Evolutionary conservation across 53 echinoderm and acorn worm genomes (phyloP), one percentile per base, ranked within the genome.

Genomic region (Luidia sarsii): DNA sequence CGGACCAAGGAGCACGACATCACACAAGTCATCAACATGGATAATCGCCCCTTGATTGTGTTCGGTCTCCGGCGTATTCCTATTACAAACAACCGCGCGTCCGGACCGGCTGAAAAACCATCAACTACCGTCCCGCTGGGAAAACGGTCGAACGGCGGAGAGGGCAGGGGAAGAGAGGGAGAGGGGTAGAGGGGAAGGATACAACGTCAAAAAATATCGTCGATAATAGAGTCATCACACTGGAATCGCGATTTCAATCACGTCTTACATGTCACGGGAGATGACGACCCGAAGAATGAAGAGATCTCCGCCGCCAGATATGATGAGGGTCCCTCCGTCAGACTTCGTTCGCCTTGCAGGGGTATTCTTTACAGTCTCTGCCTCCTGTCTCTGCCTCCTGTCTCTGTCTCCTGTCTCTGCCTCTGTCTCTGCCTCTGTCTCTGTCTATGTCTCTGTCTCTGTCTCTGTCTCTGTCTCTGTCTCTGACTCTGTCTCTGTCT

Each of bases 1-100:
- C 59, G 77, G 77, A 10, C 4, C 74, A n/a, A n/a, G n/a, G n/a
- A n/a, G n/a, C n/a, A 41, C 41, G 6, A 6, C 9, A 36, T 11
- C 18, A 45, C 49, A 39, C n/a, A 77, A 77, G 62, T 77, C 77
- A 77, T 77, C 77, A 77, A 43, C 9, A 31, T 27, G 7, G 77
- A 60, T 77, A 61, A 77, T 61, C 62, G 48, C 31, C 45, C 16
- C 27, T 60, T 77, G 77, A 77, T 77, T 59, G 77, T 61, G 60
- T 45, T 14, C 19, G 36, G 45, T 77, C 48, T 61, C 77, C 2
- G 0, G 77, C 30, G 62, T 5, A 15, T 75, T 59, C 28, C 59
- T 46, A 57, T 39, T 59, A 43, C 75, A 75, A 75, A 75, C 75
- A 75, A 67, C 16, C 45, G 24, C 60, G 43, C 48, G 48, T 77